Evolutionary conservation across 2,797 vertebrate genomes (phyloP).

Genomic region (Zalophus californianus): DNA sequence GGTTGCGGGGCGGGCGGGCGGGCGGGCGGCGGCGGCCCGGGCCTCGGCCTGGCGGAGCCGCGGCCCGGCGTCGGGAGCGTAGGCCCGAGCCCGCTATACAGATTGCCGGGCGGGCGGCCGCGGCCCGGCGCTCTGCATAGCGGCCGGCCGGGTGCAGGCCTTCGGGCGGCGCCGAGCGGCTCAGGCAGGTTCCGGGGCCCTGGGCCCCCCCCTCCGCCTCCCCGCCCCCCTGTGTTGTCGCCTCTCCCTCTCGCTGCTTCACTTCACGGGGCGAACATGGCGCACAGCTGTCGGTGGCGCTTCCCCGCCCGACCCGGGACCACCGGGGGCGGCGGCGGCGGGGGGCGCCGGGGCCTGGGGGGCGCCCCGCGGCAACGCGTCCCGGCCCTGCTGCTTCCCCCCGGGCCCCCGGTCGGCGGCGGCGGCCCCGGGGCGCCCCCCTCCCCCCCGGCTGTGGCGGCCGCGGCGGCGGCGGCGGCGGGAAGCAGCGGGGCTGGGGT

Average conservation of each 20-base stretch:
- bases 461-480: conserved; percentile 88
- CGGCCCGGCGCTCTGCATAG: conserved; percentile 78
- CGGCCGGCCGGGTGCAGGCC: background rate
- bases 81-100: conserved; percentile 55
- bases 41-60: conserved; percentile 63
- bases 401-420: conserved; percentile 92
- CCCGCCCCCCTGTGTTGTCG: conserved; percentile 76
- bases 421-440: conserved; percentile 92
- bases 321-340: conserved; percentile 90
- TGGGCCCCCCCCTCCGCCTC: conserved; percentile 69
- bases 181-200: conserved; percentile 83
- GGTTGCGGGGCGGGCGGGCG: conserved; percentile 75
- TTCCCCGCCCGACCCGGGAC: conserved; percentile 99
- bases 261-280: conserved; percentile 99
- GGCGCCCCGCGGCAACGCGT: conserved; percentile 90
- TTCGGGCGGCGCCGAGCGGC: conserved; percentile 57
- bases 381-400: conserved; percentile 85
- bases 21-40: conserved; percentile 67
- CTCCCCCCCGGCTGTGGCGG: conserved; percentile 80
- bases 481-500: conserved; percentile 85
- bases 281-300: conserved; percentile 99
- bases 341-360: conserved; percentile 91
- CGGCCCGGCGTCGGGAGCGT: background rate
- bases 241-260: conserved; percentile 96
- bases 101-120: conserved; percentile 69